Evolutionary conservation across 2,797 vertebrate genomes (phyloP), one percentile per base, ranked within the genome.

Genomic region (Dallia pectoralis): DNA sequence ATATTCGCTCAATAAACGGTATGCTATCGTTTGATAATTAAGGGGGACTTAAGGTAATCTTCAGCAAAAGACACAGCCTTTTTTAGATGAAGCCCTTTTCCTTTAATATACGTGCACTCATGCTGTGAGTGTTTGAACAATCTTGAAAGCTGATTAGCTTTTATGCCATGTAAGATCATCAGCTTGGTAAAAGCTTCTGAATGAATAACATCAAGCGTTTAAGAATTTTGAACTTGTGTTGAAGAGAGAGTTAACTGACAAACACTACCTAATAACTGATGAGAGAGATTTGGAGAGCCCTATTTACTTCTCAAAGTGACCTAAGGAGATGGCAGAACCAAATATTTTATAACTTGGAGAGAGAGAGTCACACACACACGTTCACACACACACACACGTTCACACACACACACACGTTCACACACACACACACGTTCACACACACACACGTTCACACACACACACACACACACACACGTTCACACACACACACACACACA

Each of bases 31-130:
- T 9, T 25, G 53, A 25, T 59, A 22, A 59, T 25, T 59, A 59
- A 22, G 12, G n/a, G n/a, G 19, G 8, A 53, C n/a, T n/a, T 25
- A 86, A 80, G 53, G 77, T 73, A 81, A 25, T 25, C 22, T 59
- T 59, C 53, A 25, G 79, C 72, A 69, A 44, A 59, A 59, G 53
- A 59, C 53, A 25, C 11, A 59, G 53, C n/a, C 8, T 11, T 44
- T 44, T 44, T 44, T 44, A 63, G 62, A 63, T 63, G 18, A 63
- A 8, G 8, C 29, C 25, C 8, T 2, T 12, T 30, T 16, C 29
- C 30, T 32, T 29, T 63, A 30, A 30, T 29, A 32, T 19, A 63
- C 14, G 2, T 32, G 16, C 32, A 63, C 16, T 32, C 62, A 63
- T 4, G 9, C 30, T 63, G 29, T 63, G 32, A 33, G 29, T 25